A percentile compares a stretch with the other conserved stretches of the same genome.
These are phyloP conservation scores for Tapirus terrestris DNA, from an alignment of 2,113 vertebrate genomes.

Conservation along the genomic window DNA sequence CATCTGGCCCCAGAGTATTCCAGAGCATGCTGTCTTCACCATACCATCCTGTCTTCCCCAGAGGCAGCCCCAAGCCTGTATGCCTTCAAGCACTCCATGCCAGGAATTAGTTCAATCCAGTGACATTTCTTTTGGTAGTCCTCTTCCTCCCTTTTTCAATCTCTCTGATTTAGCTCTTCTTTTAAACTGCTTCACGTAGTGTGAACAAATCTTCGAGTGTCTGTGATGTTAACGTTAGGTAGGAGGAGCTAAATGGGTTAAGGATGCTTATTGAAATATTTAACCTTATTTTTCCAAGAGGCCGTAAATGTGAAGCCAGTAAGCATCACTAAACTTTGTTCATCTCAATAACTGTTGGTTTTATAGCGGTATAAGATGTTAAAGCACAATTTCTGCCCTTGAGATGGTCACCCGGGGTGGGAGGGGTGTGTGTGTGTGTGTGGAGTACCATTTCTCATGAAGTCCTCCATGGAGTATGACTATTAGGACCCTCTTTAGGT, in stretches of 20 bases:
- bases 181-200: not conserved
- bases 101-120: not conserved
- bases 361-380: not conserved
- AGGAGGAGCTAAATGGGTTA: not conserved
- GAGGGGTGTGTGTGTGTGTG: not conserved
- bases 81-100: not conserved
- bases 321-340: not conserved
- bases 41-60: not conserved
- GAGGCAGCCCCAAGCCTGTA: no score
- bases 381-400: not conserved
- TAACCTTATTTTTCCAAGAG: not conserved
- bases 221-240: not conserved
- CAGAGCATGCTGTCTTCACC: not conserved
- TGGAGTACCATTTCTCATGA: not conserved
- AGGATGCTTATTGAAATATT: conserved; percentile 7
- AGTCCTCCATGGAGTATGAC: not conserved
- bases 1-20: not conserved
- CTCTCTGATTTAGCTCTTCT: not conserved
- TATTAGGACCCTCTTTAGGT: not conserved
- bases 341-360: not conserved
- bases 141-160: not conserved
- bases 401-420: not conserved
- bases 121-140: not conserved
- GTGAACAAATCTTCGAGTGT: not conserved
- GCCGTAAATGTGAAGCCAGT: not conserved